phyloP scores from a whole-genome alignment of 2,888 invertebrate genomes.

The Troides oblongomaculatus region DNA sequence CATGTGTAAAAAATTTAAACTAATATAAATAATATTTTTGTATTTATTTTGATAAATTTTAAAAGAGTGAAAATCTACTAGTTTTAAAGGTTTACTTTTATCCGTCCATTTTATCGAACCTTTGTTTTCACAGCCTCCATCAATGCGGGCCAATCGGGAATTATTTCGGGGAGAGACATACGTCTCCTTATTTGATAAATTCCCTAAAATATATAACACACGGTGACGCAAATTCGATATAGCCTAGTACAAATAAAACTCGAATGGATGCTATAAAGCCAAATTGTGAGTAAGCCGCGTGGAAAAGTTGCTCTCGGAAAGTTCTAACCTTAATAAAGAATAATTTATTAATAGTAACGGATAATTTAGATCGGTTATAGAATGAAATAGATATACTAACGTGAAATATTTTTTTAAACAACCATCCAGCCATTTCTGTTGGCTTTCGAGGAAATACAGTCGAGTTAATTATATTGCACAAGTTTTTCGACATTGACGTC shows the following conservation, averaged over 20 bases:
- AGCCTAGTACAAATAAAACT: conserved; percentile 12
- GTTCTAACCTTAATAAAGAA: background rate
- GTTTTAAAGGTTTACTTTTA: conserved; percentile 56
- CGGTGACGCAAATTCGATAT: conserved; percentile 51
- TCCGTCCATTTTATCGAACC: conserved; percentile 80
- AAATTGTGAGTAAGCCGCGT: conserved; percentile 35
- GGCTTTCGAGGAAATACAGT: conserved; percentile 24
- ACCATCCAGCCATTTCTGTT: conserved; percentile 53
- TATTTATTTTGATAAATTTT: conserved; percentile 37
- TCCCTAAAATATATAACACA: conserved; percentile 80
- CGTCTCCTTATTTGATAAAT: conserved; percentile 84
- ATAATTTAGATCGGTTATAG: background rate
- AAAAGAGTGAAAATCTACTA: conserved; percentile 49
- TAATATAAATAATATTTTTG: background rate
- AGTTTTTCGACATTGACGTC: conserved; percentile 25
- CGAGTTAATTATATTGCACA: conserved; percentile 15
- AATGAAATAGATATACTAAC: conserved; percentile 45
- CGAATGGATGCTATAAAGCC: conserved; percentile 37
- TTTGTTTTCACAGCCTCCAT: conserved; percentile 83
- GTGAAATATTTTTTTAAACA: conserved; percentile 48
- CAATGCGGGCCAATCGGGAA: conserved; percentile 89
- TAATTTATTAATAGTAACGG: background rate
- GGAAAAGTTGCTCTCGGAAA: conserved; percentile 20
- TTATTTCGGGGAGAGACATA: conserved; percentile 84
- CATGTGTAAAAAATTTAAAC: background rate